Percentiles rank a stretch among this genome's conserved stretches.
phyloP scores from a whole-genome alignment of 2,888 invertebrate species.

The Chloroclystis v-ata region DNA sequence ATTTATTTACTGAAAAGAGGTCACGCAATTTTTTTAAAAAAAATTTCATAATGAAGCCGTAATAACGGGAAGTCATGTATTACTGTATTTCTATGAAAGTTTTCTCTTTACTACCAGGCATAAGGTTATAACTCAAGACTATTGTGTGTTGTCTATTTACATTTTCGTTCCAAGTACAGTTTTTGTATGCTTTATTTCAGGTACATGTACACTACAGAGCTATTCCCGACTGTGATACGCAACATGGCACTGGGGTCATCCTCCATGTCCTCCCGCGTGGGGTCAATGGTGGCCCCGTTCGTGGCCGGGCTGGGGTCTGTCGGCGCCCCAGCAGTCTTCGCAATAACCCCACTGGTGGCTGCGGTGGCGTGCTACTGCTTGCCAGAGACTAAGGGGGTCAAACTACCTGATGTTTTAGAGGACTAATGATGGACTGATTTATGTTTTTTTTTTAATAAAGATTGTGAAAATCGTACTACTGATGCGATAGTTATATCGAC shows the following conservation, averaged over 20 bases:
- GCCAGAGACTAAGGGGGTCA: slow-evolving; percentile 81
- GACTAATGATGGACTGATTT: slow-evolving; percentile 1
- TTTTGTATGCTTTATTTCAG: slow-evolving; percentile 27
- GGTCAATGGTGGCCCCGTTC: slow-evolving; percentile 86
- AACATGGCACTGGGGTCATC: slow-evolving; percentile 82
- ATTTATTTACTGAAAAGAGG: no score
- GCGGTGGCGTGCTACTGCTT: slow-evolving; percentile 77
- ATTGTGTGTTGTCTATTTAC: no score
- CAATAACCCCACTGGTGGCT: slow-evolving; percentile 70
- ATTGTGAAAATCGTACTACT: no score
- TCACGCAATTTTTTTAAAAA: no score
- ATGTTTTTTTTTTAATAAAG: no score
- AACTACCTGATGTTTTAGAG: slow-evolving; percentile 13
- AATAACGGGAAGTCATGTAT: no score
- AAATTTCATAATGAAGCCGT: no score
- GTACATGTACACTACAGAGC: slow-evolving; percentile 69
- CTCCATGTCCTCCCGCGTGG: slow-evolving; percentile 86
- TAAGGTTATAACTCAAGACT: no score
- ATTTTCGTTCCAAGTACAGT: no score
- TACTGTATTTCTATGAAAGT: no score
- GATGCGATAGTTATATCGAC: no score
- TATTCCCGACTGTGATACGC: slow-evolving; percentile 79
- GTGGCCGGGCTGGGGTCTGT: slow-evolving; percentile 57
- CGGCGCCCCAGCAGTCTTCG: slow-evolving; percentile 22
- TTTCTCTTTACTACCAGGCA: no score